Evolutionary conservation across 2,888 invertebrate genomes (phyloP).

Genomic region (Lutraria lutraria): DNA sequence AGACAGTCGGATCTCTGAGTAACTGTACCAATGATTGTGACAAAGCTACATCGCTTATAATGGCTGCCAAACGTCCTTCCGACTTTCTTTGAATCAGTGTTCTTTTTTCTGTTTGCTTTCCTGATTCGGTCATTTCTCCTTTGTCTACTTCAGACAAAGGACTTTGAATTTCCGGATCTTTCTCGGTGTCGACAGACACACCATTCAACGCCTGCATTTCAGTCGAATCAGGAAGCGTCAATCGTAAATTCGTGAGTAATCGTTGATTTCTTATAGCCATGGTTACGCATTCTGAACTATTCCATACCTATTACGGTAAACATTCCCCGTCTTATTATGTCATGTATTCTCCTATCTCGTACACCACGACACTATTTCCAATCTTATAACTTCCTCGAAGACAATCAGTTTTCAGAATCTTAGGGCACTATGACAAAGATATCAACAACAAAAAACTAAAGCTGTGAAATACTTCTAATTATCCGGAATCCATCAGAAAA

Average conservation of each 20-base stretch:
- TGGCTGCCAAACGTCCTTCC: constrained; percentile 74
- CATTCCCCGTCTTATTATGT: neutral
- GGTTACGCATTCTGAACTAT: neutral
- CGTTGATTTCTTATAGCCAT: constrained; percentile 49
- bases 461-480: neutral
- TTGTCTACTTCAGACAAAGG: neutral
- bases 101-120: neutral
- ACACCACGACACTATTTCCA: neutral
- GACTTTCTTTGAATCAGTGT: constrained; percentile 58
- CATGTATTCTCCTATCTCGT: neutral
- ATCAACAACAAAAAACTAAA: neutral
- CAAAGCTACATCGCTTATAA: constrained; percentile 74
- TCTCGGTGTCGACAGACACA: neutral
- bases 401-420: neutral
- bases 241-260: constrained; percentile 48
- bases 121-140: neutral
- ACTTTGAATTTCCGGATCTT: neutral
- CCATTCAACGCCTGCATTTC: constrained; percentile 25
- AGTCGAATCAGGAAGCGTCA: constrained; percentile 23
- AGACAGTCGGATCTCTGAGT: constrained; percentile 80
- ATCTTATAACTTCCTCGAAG: neutral
- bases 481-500: neutral
- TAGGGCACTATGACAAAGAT: neutral
- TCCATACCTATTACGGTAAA: neutral
- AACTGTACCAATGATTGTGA: constrained; percentile 77